These are phyloP conservation scores for Gymnobelideus leadbeateri DNA, from an alignment of 2,113 vertebrate genomes.

Conservation along the genomic window DNA sequence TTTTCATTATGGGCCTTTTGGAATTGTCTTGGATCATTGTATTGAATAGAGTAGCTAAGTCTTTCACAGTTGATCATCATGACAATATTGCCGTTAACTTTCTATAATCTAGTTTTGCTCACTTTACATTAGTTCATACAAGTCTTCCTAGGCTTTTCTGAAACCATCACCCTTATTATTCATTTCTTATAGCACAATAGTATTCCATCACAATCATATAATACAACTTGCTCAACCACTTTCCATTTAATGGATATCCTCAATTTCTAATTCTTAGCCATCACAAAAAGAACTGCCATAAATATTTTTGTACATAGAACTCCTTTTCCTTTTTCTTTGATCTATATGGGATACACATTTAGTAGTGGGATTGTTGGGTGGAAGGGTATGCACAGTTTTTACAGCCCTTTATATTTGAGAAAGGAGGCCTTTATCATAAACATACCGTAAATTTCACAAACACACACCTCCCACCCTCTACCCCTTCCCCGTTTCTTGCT, in stretches of 20 bases:
- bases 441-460: too few species aligned
- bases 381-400: background rate
- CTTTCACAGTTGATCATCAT: background rate
- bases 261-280: background rate
- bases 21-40: background rate
- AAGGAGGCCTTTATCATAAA: background rate
- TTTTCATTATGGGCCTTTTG: background rate
- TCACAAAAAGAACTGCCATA: background rate
- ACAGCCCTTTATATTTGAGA: background rate
- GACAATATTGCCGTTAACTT: background rate
- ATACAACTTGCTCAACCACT: background rate
- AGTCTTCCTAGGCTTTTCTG: background rate
- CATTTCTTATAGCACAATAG: background rate
- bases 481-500: too few species aligned
- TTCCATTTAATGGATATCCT: background rate
- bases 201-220: background rate
- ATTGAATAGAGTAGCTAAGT: background rate
- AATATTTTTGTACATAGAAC: background rate
- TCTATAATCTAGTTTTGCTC: background rate
- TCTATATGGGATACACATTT: background rate
- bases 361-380: background rate
- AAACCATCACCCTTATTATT: background rate
- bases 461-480: too few species aligned
- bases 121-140: background rate
- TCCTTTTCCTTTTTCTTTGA: background rate